Evolutionary conservation across 2,113 vertebrate genomes (phyloP).

Genomic region (Verasper variegatus): DNA sequence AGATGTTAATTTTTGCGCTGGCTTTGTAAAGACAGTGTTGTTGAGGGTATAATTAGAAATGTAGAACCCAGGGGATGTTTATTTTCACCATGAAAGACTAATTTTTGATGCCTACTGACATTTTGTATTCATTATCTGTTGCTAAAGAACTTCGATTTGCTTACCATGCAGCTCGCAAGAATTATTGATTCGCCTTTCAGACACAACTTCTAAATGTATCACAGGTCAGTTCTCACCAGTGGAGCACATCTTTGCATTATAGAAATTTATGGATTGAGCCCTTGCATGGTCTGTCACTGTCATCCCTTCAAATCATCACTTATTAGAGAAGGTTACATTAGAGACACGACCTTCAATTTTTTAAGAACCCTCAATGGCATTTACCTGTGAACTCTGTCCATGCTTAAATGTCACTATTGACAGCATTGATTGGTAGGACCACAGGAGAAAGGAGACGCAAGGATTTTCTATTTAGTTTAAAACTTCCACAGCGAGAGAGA

Average conservation of each 20-base stretch:
- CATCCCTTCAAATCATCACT: slow-evolving; percentile 57
- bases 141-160: slow-evolving; percentile 77
- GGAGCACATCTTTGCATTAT: slow-evolving; percentile 67
- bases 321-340: slow-evolving; percentile 51
- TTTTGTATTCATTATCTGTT: slow-evolving; percentile 74
- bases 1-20: not conserved
- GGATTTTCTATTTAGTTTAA: slow-evolving; percentile 25
- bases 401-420: slow-evolving; percentile 67
- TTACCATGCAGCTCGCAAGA: slow-evolving; percentile 67
- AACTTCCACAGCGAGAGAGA: slow-evolving; percentile 17
- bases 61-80: slow-evolving; percentile 44
- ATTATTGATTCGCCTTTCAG: slow-evolving; percentile 76
- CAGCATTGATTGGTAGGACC: slow-evolving; percentile 50
- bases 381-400: slow-evolving; percentile 57
- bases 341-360: slow-evolving; percentile 16
- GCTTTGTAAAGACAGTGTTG: slow-evolving; percentile 9
- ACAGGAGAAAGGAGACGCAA: slow-evolving; percentile 10
- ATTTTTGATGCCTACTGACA: slow-evolving; percentile 61
- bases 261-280: slow-evolving; percentile 64
- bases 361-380: slow-evolving; percentile 53
- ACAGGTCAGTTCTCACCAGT: slow-evolving; percentile 64
- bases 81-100: slow-evolving; percentile 50
- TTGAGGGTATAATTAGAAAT: slow-evolving; percentile 49
- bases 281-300: slow-evolving; percentile 51
- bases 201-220: slow-evolving; percentile 64